A percentile compares a stretch with the other conserved stretches of the same genome.
Conservation (phyloP, 2,113 vertebrate species). For the Erythrocercus mccallii region DNA sequence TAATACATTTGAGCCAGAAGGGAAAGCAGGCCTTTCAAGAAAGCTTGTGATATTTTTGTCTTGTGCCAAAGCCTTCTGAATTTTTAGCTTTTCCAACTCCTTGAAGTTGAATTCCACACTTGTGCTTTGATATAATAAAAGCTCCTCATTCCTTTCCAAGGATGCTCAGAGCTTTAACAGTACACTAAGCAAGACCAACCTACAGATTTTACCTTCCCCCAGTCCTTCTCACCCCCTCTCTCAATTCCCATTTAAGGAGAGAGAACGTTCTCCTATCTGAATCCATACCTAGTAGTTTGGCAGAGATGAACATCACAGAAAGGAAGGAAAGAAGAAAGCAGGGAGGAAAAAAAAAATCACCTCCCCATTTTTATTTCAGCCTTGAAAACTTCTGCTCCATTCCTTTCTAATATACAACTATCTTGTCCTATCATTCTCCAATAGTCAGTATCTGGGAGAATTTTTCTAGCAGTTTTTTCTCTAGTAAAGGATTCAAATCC, state of each 20-base stretch:
- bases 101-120: constrained; percentile 22
- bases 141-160: neutral
- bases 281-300: neutral
- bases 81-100: constrained; percentile 29
- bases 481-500: neutral
- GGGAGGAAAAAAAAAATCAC: accelerated
- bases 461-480: neutral
- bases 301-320: neutral
- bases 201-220: constrained; percentile 21
- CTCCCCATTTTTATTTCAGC: neutral
- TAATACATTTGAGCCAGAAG: constrained; percentile 30
- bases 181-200: constrained; percentile 6
- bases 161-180: constrained; percentile 14
- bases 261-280: neutral
- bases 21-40: constrained; percentile 18
- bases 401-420: neutral
- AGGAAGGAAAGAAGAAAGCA: neutral
- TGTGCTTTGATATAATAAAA: constrained; percentile 17
- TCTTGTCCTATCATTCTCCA: neutral
- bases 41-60: neutral
- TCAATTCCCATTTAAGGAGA: neutral
- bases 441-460: neutral
- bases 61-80: constrained; percentile 21
- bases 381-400: neutral
- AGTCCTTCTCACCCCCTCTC: neutral